phyloP scores from a whole-genome alignment of 2,797 vertebrate species.

The Dicrostonyx torquatus region DNA sequence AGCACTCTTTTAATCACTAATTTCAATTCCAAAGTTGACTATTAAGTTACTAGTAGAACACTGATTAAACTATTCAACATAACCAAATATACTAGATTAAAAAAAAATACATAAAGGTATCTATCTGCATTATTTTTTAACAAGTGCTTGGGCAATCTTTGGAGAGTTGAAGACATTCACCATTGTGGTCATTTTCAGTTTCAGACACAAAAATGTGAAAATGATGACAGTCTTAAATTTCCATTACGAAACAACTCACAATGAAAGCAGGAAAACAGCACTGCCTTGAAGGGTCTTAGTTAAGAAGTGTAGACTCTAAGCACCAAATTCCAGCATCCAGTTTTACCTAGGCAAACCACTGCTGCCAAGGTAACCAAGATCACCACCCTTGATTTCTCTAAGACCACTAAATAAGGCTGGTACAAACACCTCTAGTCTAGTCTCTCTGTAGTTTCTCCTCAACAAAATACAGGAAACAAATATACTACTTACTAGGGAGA shows the following conservation, averaged over 20 bases:
- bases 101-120: constrained; percentile 55
- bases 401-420: constrained; percentile 5
- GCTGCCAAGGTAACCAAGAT: background rate
- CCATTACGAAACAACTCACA: constrained; percentile 27
- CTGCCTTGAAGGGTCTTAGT: background rate
- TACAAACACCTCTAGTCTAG: background rate
- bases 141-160: background rate
- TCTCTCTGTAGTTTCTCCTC: constrained; percentile 19
- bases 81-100: constrained; percentile 54
- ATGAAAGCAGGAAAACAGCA: background rate
- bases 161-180: background rate
- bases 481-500: background rate
- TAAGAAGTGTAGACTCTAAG: background rate
- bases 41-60: background rate
- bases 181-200: background rate
- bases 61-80: constrained; percentile 44
- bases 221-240: constrained; percentile 30
- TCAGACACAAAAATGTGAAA: background rate
- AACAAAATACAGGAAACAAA: constrained; percentile 41
- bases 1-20: background rate
- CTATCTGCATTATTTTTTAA: constrained; percentile 62
- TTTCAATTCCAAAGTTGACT: constrained; percentile 50
- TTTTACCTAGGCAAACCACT: background rate
- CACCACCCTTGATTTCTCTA: constrained; percentile 10
- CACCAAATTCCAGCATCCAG: background rate